phyloP scores from a whole-genome alignment of 1,140 invertebrate species.

The Aphelenchoides fujianensis region DNA sequence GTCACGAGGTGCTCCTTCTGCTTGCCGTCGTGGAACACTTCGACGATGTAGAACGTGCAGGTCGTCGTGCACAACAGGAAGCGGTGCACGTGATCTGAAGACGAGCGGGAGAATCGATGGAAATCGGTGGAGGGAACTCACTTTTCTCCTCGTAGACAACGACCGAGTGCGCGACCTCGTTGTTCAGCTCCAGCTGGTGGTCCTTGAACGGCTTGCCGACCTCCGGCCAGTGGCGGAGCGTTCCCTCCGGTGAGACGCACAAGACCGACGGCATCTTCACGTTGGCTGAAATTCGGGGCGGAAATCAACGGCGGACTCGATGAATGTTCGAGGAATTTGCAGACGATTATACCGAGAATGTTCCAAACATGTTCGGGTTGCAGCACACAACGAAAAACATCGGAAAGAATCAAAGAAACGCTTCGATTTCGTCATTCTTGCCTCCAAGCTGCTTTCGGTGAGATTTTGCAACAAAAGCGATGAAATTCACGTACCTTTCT shows the following conservation, averaged over 20 bases:
- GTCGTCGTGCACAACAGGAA: slow-evolving; percentile 39
- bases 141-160: slow-evolving; percentile 29
- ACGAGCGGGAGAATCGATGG: not conserved
- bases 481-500: slow-evolving; percentile 15
- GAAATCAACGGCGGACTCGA: not conserved
- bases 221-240: slow-evolving; percentile 34
- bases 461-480: not conserved
- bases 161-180: slow-evolving; percentile 37
- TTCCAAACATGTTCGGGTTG: not conserved
- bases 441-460: not conserved
- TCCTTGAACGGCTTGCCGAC: slow-evolving; percentile 32
- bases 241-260: slow-evolving; percentile 29
- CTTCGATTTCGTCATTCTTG: not conserved
- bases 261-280: slow-evolving; percentile 23
- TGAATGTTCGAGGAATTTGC: not conserved
- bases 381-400: not conserved
- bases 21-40: slow-evolving; percentile 29
- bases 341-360: not conserved
- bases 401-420: not conserved
- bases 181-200: slow-evolving; percentile 32
- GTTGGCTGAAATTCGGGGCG: not conserved
- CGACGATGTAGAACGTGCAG: slow-evolving; percentile 33
- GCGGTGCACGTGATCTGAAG: slow-evolving; percentile 35
- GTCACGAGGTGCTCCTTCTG: slow-evolving; percentile 29
- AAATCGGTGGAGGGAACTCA: slow-evolving; percentile 23